These are phyloP conservation scores for Ammospiza caudacuta DNA, from an alignment of 2,113 vertebrate genomes.

Conservation along the genomic window DNA sequence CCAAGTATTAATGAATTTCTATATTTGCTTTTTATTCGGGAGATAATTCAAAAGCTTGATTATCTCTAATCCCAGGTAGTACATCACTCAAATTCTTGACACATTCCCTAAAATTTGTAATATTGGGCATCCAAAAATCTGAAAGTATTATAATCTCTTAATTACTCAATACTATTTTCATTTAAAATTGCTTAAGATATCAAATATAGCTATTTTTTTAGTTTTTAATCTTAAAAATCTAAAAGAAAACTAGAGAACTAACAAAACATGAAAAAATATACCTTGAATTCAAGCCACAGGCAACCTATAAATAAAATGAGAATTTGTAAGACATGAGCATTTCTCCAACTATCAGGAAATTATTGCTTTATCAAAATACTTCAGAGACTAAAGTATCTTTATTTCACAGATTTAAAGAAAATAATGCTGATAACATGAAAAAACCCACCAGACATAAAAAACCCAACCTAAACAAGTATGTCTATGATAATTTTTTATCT, in stretches of 20 bases:
- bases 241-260: not conserved
- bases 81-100: not conserved
- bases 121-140: not conserved
- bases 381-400: not conserved
- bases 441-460: not conserved
- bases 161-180: not conserved
- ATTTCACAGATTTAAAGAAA: not conserved
- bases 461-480: not conserved
- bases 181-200: not conserved
- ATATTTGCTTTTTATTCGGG: not conserved
- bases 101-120: not conserved
- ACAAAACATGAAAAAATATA: constrained; percentile 23
- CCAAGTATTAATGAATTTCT: not conserved
- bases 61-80: not conserved
- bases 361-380: not conserved
- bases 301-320: constrained; percentile 67
- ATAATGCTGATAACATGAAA: not conserved
- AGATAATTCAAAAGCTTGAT: not conserved
- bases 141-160: not conserved
- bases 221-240: not conserved
- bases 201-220: not conserved
- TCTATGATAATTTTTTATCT: not conserved
- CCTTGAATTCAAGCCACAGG: constrained; percentile 75
- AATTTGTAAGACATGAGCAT: constrained; percentile 10
- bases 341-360: not conserved